Evolutionary conservation across 2,888 invertebrate genomes (phyloP), one percentile per base, ranked within the genome.

Genomic region (Odontocolon sp.): DNA sequence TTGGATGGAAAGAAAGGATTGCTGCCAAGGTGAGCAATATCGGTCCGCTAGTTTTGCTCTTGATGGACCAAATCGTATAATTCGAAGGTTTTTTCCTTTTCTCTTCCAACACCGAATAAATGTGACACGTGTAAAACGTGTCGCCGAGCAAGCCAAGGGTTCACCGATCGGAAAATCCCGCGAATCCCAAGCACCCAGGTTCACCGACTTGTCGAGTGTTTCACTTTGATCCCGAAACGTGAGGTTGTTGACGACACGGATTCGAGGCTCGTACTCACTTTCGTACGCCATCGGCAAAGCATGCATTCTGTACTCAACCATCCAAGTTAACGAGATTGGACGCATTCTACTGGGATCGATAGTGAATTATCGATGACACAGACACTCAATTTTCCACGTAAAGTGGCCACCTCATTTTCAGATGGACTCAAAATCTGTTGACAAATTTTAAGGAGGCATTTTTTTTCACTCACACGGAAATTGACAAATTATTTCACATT

Each of bases 141-240:
- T 33, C 33, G 14, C 11, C 23, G 21, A 21, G 16, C 26, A 54
- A 54, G 11, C 23, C 9, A 36, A 47, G 33, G 52, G 52, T 36
- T 47, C 45, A 69, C 38, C 64, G 74, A 77, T 77, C 64, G 71
- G 64, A 80, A n/a, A 73, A 77, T 57, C 57, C 71, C 71, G 73
- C 77, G 71, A 78, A 75, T 79, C 70, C 64, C 45, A 74, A 79
- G 75, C 75, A 64, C 66, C n/a, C n/a, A 76, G 78, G 80, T 78
- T 80, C 80, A 80, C 67, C 71, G 76, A 78, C 76, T 80, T 76
- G 72, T 72, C 76, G 80, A 80, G 80, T 80, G 73, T 70, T n/a
- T 73, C 78, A 76, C 80, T 80, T 80, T 80, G 78, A 80, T 80
- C 78, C 73, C 76, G 54, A 75, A 78, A 76, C 76, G 71, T 68